Evolutionary conservation across 1,140 invertebrate species (phyloP).

Genomic region (Onthophagus taurus): DNA sequence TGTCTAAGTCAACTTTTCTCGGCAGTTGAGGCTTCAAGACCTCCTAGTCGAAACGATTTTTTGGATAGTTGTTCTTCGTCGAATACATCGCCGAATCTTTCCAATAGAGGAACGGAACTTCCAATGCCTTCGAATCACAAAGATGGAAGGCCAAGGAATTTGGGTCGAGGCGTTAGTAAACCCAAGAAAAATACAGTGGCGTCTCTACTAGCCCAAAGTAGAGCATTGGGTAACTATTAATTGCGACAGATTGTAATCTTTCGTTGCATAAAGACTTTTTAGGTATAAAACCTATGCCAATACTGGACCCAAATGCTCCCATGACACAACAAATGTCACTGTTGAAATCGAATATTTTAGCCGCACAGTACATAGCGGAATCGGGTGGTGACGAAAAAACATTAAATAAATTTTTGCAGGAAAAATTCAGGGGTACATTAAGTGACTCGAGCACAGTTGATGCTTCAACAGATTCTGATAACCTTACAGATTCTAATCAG

Average conservation of each 20-base stretch:
- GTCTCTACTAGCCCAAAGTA: constrained; percentile 71
- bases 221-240: constrained; percentile 64
- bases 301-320: constrained; percentile 45
- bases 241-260: not conserved
- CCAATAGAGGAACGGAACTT: constrained; percentile 19
- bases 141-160: constrained; percentile 67
- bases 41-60: constrained; percentile 40
- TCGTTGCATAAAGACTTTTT: constrained; percentile 7
- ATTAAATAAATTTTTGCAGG: constrained; percentile 38
- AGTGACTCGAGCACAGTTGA: constrained; percentile 42
- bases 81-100: constrained; percentile 45
- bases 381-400: constrained; percentile 43
- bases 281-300: constrained; percentile 49
- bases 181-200: constrained; percentile 88
- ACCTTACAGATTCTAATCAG: constrained; percentile 43
- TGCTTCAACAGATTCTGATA: constrained; percentile 45
- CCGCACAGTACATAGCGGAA: constrained; percentile 43
- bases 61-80: constrained; percentile 54
- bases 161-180: constrained; percentile 74
- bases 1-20: constrained; percentile 46
- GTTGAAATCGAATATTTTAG: constrained; percentile 50
- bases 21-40: constrained; percentile 47
- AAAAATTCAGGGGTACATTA: constrained; percentile 43
- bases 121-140: constrained; percentile 40
- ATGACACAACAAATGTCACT: constrained; percentile 50